A percentile compares a stretch with the other conserved stretches of the same genome.
Conservation (phyloP, 2,888 invertebrate species). For the Agrochola circellaris region DNA sequence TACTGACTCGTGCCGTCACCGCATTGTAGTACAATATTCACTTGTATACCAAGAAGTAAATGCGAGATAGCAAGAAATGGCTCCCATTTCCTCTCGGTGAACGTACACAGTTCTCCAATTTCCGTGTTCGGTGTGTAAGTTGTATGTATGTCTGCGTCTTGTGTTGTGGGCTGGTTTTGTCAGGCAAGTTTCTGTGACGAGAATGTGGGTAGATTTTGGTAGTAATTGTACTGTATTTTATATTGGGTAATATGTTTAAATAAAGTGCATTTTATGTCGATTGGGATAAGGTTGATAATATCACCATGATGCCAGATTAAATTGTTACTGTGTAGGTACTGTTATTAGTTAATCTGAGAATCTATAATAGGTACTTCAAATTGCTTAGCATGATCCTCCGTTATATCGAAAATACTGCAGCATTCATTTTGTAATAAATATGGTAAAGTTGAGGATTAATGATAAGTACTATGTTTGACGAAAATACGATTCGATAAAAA, state of each 20-base stretch:
- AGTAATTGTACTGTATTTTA: background rate
- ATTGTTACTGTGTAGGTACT: too few species aligned
- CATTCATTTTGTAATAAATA: too few species aligned
- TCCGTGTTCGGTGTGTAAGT: slow-evolving; percentile 54
- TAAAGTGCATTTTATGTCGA: background rate
- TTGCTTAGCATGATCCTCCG: too few species aligned
- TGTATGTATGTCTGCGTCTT: slow-evolving; percentile 4
- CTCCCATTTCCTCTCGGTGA: slow-evolving; percentile 62
- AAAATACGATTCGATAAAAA: too few species aligned
- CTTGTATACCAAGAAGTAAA: slow-evolving; percentile 42
- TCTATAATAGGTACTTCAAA: too few species aligned
- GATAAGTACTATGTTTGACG: too few species aligned
- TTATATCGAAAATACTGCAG: too few species aligned
- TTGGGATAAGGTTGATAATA: background rate
- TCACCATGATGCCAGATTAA: too few species aligned
- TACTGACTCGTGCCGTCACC: background rate
- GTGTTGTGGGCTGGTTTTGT: slow-evolving; percentile 1
- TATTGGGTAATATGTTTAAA: background rate
- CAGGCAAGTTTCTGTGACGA: slow-evolving; percentile 6
- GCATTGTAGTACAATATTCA: slow-evolving; percentile 17
- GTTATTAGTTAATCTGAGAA: background rate
- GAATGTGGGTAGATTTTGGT: background rate
- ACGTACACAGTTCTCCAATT: slow-evolving; percentile 64
- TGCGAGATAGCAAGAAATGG: slow-evolving; percentile 59
- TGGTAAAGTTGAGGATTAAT: too few species aligned